These are phyloP conservation scores for Anagyrus pseudococci DNA, from an alignment of 2,888 invertebrate genomes.

Conservation along the genomic window DNA sequence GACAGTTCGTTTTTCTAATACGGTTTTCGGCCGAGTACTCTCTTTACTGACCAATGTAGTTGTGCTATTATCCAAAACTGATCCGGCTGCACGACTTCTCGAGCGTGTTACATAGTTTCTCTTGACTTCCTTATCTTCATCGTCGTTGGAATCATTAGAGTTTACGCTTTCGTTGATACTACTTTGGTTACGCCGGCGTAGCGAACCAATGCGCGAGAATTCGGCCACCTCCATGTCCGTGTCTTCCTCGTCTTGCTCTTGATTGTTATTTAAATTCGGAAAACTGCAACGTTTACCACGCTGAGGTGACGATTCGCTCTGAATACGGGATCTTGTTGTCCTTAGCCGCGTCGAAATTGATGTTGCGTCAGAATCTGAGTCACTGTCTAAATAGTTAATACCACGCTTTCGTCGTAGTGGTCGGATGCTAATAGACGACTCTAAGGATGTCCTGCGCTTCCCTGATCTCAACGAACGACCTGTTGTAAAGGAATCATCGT, in stretches of 20 bases:
- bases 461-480: too few relatives aligned
- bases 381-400: neutral
- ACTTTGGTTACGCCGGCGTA: neutral
- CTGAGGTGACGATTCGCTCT: neutral
- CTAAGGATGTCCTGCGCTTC: too few relatives aligned
- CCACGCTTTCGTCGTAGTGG: conserved; percentile 19
- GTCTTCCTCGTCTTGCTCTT: conserved; percentile 20
- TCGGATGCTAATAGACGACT: too few relatives aligned
- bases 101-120: neutral
- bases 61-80: neutral
- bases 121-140: neutral
- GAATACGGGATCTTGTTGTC: neutral
- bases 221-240: conserved; percentile 26
- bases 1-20: neutral
- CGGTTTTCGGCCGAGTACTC: neutral
- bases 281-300: conserved; percentile 2
- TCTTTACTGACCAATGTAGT: neutral
- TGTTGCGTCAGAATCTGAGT: neutral
- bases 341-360: neutral
- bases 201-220: conserved; percentile 5
- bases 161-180: neutral
- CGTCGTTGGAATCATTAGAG: neutral
- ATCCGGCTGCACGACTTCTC: neutral
- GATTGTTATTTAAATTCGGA: neutral
- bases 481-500: neutral